Evolutionary conservation across 1,140 invertebrate genomes (phyloP).

Genomic region (Alviniconcha marisindica): DNA sequence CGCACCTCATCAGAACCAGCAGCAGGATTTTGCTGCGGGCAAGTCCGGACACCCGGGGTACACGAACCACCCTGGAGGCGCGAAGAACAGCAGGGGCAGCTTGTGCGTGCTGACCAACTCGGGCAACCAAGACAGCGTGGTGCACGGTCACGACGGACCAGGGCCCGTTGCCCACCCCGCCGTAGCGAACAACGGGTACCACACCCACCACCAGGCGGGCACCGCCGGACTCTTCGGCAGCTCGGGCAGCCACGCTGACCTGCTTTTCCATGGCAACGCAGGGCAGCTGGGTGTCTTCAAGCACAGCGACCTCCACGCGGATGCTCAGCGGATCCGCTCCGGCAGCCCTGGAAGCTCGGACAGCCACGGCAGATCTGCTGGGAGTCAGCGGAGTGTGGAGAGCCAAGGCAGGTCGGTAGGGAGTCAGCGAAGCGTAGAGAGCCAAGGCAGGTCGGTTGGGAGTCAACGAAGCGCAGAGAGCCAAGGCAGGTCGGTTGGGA

Average conservation of each 20-base stretch:
- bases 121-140: neutral
- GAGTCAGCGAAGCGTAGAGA: neutral
- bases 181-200: neutral
- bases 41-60: neutral
- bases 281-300: neutral
- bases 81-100: neutral
- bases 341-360: slow-evolving; percentile 6
- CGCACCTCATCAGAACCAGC: neutral
- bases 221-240: neutral
- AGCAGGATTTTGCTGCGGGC: neutral
- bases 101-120: neutral
- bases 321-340: neutral
- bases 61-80: neutral
- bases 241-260: neutral
- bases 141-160: neutral
- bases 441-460: neutral
- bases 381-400: neutral
- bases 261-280: neutral
- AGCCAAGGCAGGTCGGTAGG: neutral
- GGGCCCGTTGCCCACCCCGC: neutral
- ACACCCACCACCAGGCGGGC: neutral
- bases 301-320: neutral
- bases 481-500: neutral
- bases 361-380: neutral
- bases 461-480: slow-evolving; percentile 10